Base-by-base conservation (phyloP, 2,888 invertebrate genomes). In the Trichogramma dendrolimi region DNA sequence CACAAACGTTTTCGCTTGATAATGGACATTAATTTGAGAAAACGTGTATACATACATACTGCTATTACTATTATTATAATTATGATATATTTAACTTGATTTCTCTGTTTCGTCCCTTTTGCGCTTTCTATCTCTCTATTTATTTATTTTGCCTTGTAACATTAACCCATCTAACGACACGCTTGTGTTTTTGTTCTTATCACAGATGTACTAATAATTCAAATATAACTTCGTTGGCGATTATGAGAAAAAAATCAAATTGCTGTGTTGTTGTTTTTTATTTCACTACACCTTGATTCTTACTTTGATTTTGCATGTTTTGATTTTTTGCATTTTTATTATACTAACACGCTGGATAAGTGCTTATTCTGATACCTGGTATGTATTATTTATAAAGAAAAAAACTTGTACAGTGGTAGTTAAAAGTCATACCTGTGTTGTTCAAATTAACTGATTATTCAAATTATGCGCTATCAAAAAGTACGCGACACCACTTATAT, bases 161-260 rank as follows among this genome's bases (percentile, higher is more conserved):
- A 48, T 48, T 61, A 56, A 61, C 10, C 54, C 14, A 27, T 27
- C 27, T 27, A 27, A 27, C 27, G 27, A 27, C 14, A 48, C 51
- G 6, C 48, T 10, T 42, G 8, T 49, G 27, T 27, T 27, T 27
- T 27, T 27, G 27, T 27, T 27, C 27, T 27, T 27, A 27, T 51
- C n/a, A 54, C 46, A 58, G 14, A 53, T 61, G 27, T 64, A 43
- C 51, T 61, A 61, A 64, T 59, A 5, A 59, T 59, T 51, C 52
- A 27, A 64, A 61, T 61, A 64, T 49, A 61, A 61, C 49, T 58
- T 61, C 56, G 58, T 58, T 44, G 58, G 53, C 14, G 58, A 61
- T 6, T 58, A 55, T 27, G 27, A 27, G 27, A 27, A 27, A 27
- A 27, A 27, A 27, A 27, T 27, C 14, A 10, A 10, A 61, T n/a